Base-by-base conservation (phyloP, 2,888 invertebrate species). In the Drosophila cognata region DNA sequence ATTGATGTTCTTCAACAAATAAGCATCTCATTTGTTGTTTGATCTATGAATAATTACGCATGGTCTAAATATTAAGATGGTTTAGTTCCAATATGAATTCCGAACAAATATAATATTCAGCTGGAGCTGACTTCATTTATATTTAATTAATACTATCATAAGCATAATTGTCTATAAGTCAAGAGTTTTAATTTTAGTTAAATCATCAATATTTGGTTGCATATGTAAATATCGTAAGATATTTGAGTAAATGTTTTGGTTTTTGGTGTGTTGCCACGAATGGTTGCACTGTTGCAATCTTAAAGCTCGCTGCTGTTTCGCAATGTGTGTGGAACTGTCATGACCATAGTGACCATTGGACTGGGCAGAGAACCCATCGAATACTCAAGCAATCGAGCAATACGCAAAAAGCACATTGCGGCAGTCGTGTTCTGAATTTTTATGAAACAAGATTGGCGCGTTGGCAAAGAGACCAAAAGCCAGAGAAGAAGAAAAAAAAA, bases 381-480 rank as follows among this genome's bases (percentile, higher is more conserved):
- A 51, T 59, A n/a, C 61, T 31, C 58, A 51, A 35, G 62, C 68
- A 35, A 64, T 77, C 64, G 46, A 36, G 65, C 71, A 76, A 76
- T 78, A 79, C 74, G 80, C 79, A 79, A 79, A 79, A 77, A 77
- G 73, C 80, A 55, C 81, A 84, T 87, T 61, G 75, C 69, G 41
- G 41, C 51, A 70, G 29, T 78, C 87, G 87, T 87, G 89, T 75
- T 87, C 87, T 84, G 87, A 89, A 87, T 87, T 85, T 84, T 84
- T 77, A 87, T 89, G 76, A 74, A 81, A 86, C 84, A 35, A 78
- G 72, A 71, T 59, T 71, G 71, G 67, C 65, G 62, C 56, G 60
- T 41, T 36, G 36, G 36, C 25, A 36, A 38, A 25, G 46, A 46
- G 46, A 25, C 46, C 48, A 62, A 35, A 53, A 35, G 53, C 13